A percentile compares a stretch with the other conserved stretches of the same genome.
These are phyloP conservation scores for Argopecten irradians DNA, from an alignment of 1,140 invertebrate species.

Conservation along the genomic window DNA sequence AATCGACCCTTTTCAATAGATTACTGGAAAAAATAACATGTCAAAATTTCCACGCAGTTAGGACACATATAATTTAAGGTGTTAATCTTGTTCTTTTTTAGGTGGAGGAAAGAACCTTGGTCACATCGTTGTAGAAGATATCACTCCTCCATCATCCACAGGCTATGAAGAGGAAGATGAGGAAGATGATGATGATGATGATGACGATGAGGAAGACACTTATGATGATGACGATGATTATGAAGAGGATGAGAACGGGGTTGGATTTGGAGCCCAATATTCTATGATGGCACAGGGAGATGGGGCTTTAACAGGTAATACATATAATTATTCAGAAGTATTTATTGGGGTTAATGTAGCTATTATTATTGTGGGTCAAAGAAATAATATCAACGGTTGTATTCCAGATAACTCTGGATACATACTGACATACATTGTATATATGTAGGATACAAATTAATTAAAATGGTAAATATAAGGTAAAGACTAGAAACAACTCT, in stretches of 20 bases:
- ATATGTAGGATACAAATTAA: too few relatives aligned
- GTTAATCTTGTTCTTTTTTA: neutral
- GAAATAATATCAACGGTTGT: too few relatives aligned
- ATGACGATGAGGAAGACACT: slow-evolving; percentile 37
- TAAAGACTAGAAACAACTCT: too few relatives aligned
- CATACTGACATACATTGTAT: too few relatives aligned
- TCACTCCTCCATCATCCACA: slow-evolving; percentile 53
- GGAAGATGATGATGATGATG: slow-evolving; percentile 53
- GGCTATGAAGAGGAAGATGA: slow-evolving; percentile 51
- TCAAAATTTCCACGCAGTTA: too few relatives aligned
- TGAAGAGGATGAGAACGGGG: slow-evolving; percentile 40
- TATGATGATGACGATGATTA: slow-evolving; percentile 43
- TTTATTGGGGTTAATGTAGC: neutral
- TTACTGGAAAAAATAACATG: too few relatives aligned
- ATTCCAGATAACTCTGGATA: too few relatives aligned
- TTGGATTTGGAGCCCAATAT: slow-evolving; percentile 39
- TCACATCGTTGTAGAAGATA: slow-evolving; percentile 50
- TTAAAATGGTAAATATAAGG: too few relatives aligned
- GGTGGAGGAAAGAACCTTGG: neutral
- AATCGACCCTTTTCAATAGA: too few relatives aligned
- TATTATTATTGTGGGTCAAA: too few relatives aligned
- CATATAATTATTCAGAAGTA: neutral
- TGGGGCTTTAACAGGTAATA: neutral
- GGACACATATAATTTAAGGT: neutral
- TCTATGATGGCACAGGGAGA: neutral